Evolutionary conservation across 2,888 invertebrate genomes (phyloP), one percentile per base, ranked within the genome.

Genomic region (Poecilobothrus nobilitatus): DNA sequence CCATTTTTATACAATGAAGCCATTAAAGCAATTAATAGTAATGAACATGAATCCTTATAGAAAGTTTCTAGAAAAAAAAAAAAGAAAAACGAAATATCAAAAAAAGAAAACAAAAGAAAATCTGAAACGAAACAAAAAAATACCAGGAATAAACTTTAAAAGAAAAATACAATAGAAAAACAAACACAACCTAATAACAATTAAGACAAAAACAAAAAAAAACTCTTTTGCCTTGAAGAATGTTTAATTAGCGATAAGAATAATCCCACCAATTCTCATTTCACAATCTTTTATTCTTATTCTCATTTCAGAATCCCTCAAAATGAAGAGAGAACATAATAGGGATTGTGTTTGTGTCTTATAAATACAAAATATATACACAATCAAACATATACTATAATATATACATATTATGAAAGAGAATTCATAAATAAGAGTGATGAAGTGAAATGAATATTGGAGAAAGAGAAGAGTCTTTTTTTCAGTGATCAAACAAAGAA

Each of bases 231-330:
- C 53, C 18, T 18, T 53, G 18, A 53, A 53, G 53, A 53, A 53
- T 53, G 53, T 15, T 53, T 53, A 53, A 53, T 53, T 53, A 53
- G 53, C 53, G 53, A 53, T 53, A 53, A 53, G 53, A 53, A 53
- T 53, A 53, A 53, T 53, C 53, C 18, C 53, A 27, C 2, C 5
- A 27, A 27, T 27, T 27, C 27, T 27, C 27, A 27, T 4, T 27
- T 27, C 27, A 4, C 27, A 27, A 27, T 27, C 2, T 27, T 27
- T 27, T 27, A 27, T 27, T 27, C 27, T 27, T 27, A 9, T n/a
- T 12, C 53, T 53, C 53, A 4, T 53, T 18, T 53, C 18, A n/a
- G 18, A 53, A 18, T 6, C 15, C 2, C 18, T 12, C 2, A 53
- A 12, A 53, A 53, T 53, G n/a, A 53, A 18, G 53, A 53, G 53